These are phyloP conservation scores for Heterocephalus glaber DNA, from an alignment of 2,113 vertebrate species.

Conservation along the genomic window DNA sequence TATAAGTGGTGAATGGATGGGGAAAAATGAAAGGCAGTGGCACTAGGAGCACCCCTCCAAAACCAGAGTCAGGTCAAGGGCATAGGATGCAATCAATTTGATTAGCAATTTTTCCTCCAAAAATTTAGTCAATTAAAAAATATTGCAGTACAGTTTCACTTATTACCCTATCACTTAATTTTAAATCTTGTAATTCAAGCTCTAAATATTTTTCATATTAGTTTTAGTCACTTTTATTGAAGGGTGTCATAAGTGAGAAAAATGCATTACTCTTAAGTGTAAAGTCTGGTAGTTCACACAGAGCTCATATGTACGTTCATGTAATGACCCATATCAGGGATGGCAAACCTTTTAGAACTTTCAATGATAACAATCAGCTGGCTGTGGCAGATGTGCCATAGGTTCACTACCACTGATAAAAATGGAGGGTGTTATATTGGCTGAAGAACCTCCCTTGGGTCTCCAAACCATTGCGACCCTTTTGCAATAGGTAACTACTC, in stretches of 20 bases:
- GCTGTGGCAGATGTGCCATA: not conserved
- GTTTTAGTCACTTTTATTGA: not conserved
- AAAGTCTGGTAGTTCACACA: not conserved
- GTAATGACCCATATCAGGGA: not conserved
- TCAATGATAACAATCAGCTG: not conserved
- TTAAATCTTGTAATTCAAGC: conserved; percentile 31
- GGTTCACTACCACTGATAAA: not conserved
- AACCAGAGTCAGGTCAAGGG: not conserved
- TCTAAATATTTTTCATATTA: not conserved
- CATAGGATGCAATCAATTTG: not conserved
- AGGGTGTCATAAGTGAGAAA: not conserved
- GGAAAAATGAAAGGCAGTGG: not conserved
- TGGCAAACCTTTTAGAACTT: not conserved
- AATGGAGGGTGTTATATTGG: not conserved
- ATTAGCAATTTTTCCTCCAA: conserved; percentile 25
- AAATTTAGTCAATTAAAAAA: conserved; percentile 4
- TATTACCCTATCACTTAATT: conserved; percentile 26
- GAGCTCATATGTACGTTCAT: not conserved
- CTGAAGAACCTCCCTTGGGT: not conserved
- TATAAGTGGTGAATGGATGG: not conserved
- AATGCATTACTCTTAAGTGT: not conserved
- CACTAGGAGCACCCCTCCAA: not conserved
- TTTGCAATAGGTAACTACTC: not conserved
- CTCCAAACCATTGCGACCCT: not conserved
- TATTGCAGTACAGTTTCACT: not conserved